Percentiles rank a stretch among this genome's conserved stretches.
Conservation (phyloP, 2,797 vertebrate genomes). For the Pseudochirops corinnae region DNA sequence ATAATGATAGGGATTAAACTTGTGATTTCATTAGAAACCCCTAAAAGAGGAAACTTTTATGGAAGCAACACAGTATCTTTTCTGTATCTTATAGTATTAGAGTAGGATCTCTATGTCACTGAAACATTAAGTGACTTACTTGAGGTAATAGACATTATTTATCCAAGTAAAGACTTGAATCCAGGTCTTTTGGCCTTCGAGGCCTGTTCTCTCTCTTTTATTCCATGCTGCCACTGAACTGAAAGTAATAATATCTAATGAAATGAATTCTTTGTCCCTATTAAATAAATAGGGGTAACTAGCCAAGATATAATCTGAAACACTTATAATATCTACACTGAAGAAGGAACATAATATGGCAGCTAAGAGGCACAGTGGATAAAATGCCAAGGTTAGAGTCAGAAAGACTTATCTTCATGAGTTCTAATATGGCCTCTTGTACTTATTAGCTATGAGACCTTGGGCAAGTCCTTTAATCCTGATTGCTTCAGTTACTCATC, state of each 20-base stretch:
- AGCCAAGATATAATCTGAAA: not conserved
- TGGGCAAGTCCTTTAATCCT: not conserved
- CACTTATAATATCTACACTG: not conserved
- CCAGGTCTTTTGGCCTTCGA: not conserved
- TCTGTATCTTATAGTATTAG: not conserved
- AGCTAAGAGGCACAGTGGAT: not conserved
- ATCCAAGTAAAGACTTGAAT: not conserved
- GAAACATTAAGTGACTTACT: not conserved
- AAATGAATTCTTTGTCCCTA: not conserved
- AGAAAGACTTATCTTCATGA: not conserved
- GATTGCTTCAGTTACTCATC: not conserved
- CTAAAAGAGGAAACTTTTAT: not conserved
- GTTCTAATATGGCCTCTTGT: not conserved
- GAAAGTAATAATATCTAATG: not conserved
- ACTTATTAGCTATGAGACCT: not conserved
- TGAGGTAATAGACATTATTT: not conserved
- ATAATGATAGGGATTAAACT: not conserved
- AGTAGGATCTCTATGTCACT: not conserved
- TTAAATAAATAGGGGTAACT: not conserved
- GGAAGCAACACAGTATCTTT: not conserved
- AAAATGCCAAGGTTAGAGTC: not conserved
- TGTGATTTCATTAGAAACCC: not conserved
- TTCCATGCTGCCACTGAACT: not conserved
- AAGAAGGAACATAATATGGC: not conserved
- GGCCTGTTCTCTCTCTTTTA: rapidly evolving